Base-by-base conservation (phyloP, 2,797 vertebrate genomes). In the Acipenser transmontanus region DNA sequence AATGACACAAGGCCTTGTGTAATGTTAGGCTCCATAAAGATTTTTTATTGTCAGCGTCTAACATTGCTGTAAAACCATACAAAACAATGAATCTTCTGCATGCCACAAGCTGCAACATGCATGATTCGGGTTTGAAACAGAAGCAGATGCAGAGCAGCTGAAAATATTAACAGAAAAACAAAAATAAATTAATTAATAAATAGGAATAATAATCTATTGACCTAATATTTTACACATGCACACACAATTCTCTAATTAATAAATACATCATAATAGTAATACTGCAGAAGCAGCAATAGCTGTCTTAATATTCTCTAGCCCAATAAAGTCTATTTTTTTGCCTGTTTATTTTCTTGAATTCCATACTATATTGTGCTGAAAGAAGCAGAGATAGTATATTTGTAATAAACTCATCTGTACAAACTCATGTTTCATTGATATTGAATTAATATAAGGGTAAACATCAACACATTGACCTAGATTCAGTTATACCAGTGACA, bases 41-140 rank as follows among this genome's bases (percentile, higher is more conserved):
- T 60, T n/a, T 70, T 73, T 73, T 70, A 70, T 73, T 70, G 63
- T 60, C 69, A 68, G 51, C 56, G n/a, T 17, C 63, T 68, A 59
- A 70, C 63, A 62, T 52, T 47, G 49, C 60, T 66, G 63, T 70
- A 59, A 59, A 49, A 68, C 72, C 68, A 61, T 70, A 68, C 64
- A 73, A 70, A 73, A 68, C 64, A 64, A 60, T 56, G 47, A 68
- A 49, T 66, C 9, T 57, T n/a, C 57, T 66, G 65, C 50, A 61
- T 63, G 49, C 34, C 70, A 65, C 57, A 68, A 64, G 65, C 69
- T 56, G 65, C 54, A 49, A 56, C 47, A 49, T 34, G 68, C 47
- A 59, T 48, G 3, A 64, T 48, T 66, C 49, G 48, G 49, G 10
- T 62, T 13, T 13, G 8, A 56, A 7, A n/a, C 13, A 66, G 11